These are phyloP conservation scores for Tiliqua scincoides DNA, from an alignment of 2,113 vertebrate species.

Conservation along the genomic window DNA sequence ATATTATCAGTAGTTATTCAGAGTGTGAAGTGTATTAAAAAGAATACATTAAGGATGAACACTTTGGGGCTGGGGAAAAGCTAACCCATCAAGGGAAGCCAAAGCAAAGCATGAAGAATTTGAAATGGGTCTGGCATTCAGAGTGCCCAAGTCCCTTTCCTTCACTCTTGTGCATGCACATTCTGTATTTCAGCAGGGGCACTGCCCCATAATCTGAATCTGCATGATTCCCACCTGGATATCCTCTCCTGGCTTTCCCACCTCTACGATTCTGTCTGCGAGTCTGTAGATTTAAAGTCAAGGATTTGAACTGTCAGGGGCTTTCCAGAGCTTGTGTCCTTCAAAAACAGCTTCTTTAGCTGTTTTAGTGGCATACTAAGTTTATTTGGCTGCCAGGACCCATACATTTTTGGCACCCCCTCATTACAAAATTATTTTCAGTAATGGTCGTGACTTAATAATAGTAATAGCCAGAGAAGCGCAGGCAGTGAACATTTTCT, in stretches of 20 bases:
- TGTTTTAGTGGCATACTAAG: too few relatives aligned
- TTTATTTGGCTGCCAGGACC: too few relatives aligned
- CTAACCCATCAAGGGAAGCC: background rate
- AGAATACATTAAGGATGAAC: background rate
- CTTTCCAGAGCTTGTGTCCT: too few relatives aligned
- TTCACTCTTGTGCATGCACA: background rate
- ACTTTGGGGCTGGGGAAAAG: background rate
- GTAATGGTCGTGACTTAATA: too few relatives aligned
- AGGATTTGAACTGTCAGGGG: background rate
- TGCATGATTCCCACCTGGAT: background rate
- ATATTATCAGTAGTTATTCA: background rate
- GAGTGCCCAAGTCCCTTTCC: background rate
- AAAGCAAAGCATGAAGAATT: background rate
- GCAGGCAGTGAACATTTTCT: too few relatives aligned
- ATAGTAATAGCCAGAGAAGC: too few relatives aligned
- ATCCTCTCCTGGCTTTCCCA: background rate
- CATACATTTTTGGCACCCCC: too few relatives aligned
- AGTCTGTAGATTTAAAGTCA: background rate
- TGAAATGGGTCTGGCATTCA: background rate
- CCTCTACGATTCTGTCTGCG: background rate
- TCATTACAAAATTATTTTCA: too few relatives aligned
- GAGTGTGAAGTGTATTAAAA: background rate
- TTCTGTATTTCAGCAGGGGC: background rate
- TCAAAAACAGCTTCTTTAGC: background rate
- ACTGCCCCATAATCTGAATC: background rate